A percentile compares a stretch with the other conserved stretches of the same genome.
phyloP scores from a whole-genome alignment of 2,797 vertebrate species.

The Rhynchotus rufescens region DNA sequence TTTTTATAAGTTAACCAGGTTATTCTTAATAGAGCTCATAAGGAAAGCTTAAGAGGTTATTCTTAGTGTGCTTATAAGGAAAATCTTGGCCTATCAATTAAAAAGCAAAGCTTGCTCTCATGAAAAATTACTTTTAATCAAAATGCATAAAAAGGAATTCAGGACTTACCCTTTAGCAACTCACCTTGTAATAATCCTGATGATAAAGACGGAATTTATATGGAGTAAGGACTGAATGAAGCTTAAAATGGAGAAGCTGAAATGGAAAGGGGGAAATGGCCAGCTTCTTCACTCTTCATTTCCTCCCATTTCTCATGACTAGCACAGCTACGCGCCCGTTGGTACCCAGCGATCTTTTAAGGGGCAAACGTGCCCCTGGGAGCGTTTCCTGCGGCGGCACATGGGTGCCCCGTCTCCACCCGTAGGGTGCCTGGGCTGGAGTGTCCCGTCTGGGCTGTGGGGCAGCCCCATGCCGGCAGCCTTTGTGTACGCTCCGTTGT shows the following conservation, averaged over 20 bases:
- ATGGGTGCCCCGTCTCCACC: neutral
- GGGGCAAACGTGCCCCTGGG: neutral
- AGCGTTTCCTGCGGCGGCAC: neutral
- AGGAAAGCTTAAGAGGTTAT: no score
- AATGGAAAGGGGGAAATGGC: rapidly evolving
- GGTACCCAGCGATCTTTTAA: neutral
- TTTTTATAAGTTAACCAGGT: neutral
- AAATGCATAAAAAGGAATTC: neutral
- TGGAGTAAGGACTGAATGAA: neutral
- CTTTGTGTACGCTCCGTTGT: constrained; percentile 56
- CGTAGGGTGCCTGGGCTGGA: neutral
- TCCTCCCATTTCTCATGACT: neutral
- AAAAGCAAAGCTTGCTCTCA: neutral
- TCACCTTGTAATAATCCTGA: constrained; percentile 26
- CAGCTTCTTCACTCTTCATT: neutral
- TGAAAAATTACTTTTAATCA: neutral
- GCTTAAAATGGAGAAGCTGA: neutral
- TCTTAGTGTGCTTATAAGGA: neutral
- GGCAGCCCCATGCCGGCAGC: neutral
- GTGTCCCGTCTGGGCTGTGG: neutral
- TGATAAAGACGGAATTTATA: neutral
- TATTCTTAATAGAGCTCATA: neutral
- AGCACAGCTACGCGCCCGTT: no score
- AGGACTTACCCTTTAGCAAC: constrained; percentile 2
- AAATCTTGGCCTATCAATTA: neutral